Percentiles rank a stretch among this genome's conserved stretches.
phyloP scores from a whole-genome alignment of 2,888 invertebrate genomes.

The Drosophila mayaguana region DNA sequence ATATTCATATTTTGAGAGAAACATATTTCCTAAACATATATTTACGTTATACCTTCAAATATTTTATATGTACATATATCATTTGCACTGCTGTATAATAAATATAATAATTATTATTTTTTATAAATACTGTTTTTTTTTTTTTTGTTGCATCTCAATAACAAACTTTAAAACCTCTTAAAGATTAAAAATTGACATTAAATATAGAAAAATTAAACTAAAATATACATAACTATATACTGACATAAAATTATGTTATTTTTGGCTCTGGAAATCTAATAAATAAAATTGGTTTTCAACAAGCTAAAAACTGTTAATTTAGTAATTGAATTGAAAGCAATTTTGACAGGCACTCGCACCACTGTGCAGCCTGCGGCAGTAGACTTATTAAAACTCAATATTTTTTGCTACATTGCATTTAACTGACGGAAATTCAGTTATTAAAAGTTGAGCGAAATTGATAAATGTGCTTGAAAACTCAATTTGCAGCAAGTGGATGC shows the following conservation, averaged over 20 bases:
- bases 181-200: no score
- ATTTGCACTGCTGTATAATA: no score
- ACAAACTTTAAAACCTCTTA: no score
- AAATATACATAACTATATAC: no score
- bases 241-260: no score
- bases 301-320: neutral
- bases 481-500: conserved; percentile 48
- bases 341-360: conserved; percentile 35
- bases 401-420: conserved; percentile 55
- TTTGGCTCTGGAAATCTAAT: neutral
- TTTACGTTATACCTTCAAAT: neutral
- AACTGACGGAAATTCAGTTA: conserved; percentile 74
- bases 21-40: neutral
- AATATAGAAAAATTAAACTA: no score
- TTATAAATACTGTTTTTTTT: no score
- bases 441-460: conserved; percentile 57
- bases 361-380: conserved; percentile 56
- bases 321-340: conserved; percentile 35
- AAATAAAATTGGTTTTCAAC: neutral
- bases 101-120: no score
- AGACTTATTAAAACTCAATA: conserved; percentile 72
- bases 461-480: conserved; percentile 58
- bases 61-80: no score
- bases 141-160: no score
- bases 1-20: neutral